Conservation (phyloP, 1,140 invertebrate species). For the Drosophila neocordata region DNA sequence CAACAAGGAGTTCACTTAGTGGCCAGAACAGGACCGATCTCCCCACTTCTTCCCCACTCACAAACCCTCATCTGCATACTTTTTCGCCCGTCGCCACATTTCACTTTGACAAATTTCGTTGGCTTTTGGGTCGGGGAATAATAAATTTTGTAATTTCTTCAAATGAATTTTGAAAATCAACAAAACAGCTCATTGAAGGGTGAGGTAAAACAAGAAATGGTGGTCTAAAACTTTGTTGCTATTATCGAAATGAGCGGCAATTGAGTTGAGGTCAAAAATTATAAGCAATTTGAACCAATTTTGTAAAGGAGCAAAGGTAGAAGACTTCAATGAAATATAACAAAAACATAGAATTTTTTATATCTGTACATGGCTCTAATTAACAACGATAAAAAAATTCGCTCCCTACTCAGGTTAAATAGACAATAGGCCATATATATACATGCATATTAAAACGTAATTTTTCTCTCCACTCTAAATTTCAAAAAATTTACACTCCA, state of each 20-base stretch:
- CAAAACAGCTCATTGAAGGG: constrained; percentile 25
- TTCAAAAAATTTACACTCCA: no score
- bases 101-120: constrained; percentile 70
- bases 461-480: no score
- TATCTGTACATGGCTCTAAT: no score
- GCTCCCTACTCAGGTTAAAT: no score
- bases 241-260: constrained; percentile 4
- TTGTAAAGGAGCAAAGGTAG: not conserved
- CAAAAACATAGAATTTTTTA: no score
- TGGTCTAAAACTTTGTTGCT: not conserved
- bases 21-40: constrained; percentile 27
- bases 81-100: constrained; percentile 28
- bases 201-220: not conserved
- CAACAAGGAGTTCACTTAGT: constrained; percentile 20
- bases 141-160: constrained; percentile 75
- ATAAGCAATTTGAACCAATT: not conserved
- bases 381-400: no score
- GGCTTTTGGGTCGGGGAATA: constrained; percentile 58
- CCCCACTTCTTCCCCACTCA: not conserved
- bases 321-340: no score
- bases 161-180: constrained; percentile 73
- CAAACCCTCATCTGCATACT: constrained; percentile 1
- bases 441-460: no score
- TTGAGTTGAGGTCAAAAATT: not conserved
- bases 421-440: no score